Conservation (phyloP, 1,140 invertebrate species). For the Bombus picipes region DNA sequence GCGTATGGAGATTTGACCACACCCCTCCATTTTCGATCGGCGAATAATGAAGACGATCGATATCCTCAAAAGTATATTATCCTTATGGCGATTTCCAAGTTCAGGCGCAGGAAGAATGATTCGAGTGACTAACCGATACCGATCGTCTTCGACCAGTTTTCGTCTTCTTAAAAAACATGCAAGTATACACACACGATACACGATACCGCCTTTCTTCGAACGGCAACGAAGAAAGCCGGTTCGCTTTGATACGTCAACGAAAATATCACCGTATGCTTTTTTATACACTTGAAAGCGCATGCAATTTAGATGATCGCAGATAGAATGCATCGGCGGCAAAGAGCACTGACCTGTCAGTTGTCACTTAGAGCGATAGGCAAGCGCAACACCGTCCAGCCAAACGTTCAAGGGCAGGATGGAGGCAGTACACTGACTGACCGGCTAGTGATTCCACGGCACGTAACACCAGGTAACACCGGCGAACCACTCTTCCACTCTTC, state of each 20-base stretch:
- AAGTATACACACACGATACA: not conserved
- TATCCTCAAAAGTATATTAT: constrained; percentile 18
- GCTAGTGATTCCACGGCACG: constrained; percentile 58
- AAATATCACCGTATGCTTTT: constrained; percentile 3
- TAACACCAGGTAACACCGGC: constrained; percentile 64
- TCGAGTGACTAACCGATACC: not conserved
- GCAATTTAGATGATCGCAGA: constrained; percentile 5
- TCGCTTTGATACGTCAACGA: too few species aligned
- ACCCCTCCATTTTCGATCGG: constrained; percentile 62
- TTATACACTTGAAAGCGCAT: not conserved
- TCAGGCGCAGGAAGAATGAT: not conserved
- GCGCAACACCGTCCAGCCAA: constrained; percentile 55
- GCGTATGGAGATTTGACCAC: constrained; percentile 46
- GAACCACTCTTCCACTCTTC: constrained; percentile 41
- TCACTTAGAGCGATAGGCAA: constrained; percentile 50
- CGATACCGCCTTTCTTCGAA: not conserved
- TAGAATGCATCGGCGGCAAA: constrained; percentile 8
- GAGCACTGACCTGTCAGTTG: constrained; percentile 71
- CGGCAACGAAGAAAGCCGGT: not conserved
- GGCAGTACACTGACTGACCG: constrained; percentile 63
- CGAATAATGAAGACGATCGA: constrained; percentile 51
- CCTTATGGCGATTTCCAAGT: not conserved
- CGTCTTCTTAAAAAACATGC: constrained; percentile 3
- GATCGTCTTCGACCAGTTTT: not conserved
- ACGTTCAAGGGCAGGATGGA: constrained; percentile 63